Evolutionary conservation across 2,113 vertebrate genomes (phyloP), one percentile per base, ranked within the genome.

Genomic region (Callospermophilus lateralis): DNA sequence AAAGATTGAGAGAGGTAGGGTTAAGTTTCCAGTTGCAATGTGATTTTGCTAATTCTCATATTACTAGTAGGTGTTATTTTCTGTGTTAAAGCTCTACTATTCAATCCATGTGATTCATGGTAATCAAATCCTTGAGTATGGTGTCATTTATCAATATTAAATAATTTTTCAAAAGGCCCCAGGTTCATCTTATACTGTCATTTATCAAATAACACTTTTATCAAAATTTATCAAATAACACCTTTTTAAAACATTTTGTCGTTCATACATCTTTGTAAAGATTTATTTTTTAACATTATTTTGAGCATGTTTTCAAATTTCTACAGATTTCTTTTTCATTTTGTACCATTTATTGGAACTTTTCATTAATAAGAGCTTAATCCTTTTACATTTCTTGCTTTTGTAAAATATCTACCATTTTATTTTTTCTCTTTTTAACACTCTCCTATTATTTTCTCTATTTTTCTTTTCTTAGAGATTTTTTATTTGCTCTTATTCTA

Each of bases 401-500:
- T 90, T 77, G 34, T 55, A n/a, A 73, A 20, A 53, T 95, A 65
- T 80, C 55, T 94, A 6, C 63, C 48, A 48, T 78, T 8, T 68
- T 53, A 51, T 51, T 15, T 51, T 19, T 20, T 19, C 55, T 13
- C 51, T 53, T 80, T 74, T 92, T 70, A 58, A 61, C 53, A 34
- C 53, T 83, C 84, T 63, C 10, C 30, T 73, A 53, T 55, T 89
- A 76, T 67, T 77, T 96, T 91, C 1, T 5, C 0, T 73, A 73
- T 55, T 58, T 78, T 90, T 77, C 87, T 65, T 13, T 45, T 86
- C 5, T 85, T 67, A 39, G n/a, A 61, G 73, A 13, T 72, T 53
- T 91, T 76, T 81, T 55, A 20, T 61, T 81, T 94, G 58, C 13
- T 72, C 89, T 78, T 92, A 80, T 76, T 88, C 20, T 86, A 65